Evolutionary conservation across 2,888 invertebrate species (phyloP).

Genomic region (Pandemis corylana): DNA sequence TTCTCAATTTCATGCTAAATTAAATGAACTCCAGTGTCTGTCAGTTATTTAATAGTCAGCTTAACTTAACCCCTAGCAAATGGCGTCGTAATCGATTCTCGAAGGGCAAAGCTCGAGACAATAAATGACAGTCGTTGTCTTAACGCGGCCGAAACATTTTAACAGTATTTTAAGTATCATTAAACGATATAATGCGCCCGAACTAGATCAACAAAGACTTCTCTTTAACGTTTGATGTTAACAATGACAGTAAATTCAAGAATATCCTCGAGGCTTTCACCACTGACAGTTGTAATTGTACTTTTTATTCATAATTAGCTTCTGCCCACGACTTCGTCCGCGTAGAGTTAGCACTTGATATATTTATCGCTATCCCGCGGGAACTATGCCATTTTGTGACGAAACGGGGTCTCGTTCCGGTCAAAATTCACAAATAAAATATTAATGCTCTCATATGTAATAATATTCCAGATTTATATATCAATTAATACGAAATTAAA

Average conservation of each 20-base stretch:
- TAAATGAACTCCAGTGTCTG: conserved; percentile 28
- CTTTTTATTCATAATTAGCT: no score
- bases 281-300: not conserved
- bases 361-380: no score
- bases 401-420: no score
- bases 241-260: not conserved
- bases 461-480: no score
- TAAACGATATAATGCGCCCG: conserved; percentile 15
- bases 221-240: not conserved
- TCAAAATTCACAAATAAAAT: no score
- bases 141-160: conserved; percentile 26
- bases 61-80: conserved; percentile 25
- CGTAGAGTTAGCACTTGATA: no score
- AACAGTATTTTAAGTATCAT: conserved; percentile 34
- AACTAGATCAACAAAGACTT: conserved; percentile 9
- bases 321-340: no score
- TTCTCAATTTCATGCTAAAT: conserved; percentile 3
- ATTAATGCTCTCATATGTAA: no score
- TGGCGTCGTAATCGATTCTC: conserved; percentile 37
- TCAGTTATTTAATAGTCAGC: conserved; percentile 33
- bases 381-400: no score
- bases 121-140: conserved; percentile 38
- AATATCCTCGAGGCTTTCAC: not conserved
- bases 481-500: no score
- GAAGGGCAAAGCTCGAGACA: conserved; percentile 25